Evolutionary conservation across 92 coral and sea anemone species (phyloP).

Genomic region (Muricea muricata): DNA sequence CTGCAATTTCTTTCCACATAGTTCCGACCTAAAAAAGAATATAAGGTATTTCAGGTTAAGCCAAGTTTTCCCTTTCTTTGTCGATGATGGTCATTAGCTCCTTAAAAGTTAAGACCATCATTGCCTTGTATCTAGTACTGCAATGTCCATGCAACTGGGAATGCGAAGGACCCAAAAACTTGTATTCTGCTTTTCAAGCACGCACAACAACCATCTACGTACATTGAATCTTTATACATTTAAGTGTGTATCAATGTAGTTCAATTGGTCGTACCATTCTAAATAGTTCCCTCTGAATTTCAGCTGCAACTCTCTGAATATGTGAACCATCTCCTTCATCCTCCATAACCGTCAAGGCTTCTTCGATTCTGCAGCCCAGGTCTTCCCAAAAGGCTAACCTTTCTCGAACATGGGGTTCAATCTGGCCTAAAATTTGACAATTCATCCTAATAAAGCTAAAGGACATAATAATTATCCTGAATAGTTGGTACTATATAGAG

Average conservation of each 20-base stretch:
- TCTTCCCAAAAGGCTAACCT: neutral
- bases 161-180: too few species aligned
- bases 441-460: neutral
- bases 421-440: neutral
- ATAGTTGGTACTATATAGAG: neutral
- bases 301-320: neutral
- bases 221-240: too few species aligned
- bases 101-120: too few species aligned
- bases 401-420: neutral
- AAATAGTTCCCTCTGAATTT: constrained; percentile 23
- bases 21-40: neutral
- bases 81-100: too few species aligned
- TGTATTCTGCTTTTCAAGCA: too few species aligned
- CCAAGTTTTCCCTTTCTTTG: too few species aligned
- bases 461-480: neutral
- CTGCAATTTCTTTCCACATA: neutral
- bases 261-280: neutral
- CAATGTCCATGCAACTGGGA: too few species aligned
- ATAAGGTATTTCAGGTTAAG: neutral
- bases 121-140: too few species aligned
- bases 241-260: too few species aligned
- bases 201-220: too few species aligned
- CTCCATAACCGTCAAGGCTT: neutral
- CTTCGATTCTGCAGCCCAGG: neutral
- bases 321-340: neutral